Base-by-base conservation (phyloP, 2,113 vertebrate species). In the Bos indicus region DNA sequence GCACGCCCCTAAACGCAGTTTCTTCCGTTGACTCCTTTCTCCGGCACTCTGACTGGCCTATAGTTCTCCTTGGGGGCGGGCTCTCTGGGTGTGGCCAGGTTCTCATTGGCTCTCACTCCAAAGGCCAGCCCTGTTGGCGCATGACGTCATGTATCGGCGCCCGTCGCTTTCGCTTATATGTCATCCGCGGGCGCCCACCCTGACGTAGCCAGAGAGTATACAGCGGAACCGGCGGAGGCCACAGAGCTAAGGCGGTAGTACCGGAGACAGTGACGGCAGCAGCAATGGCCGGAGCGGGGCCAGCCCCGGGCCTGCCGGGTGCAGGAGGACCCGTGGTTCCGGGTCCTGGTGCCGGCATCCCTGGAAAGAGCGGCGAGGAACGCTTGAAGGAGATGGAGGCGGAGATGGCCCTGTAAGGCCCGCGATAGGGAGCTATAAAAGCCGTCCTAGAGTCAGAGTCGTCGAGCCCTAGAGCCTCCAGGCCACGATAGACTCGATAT, bases 301-400 rank as follows among this genome's bases (percentile, higher is more conserved):
- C 78, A 15, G 93, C 92, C 77, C 97, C 94, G 92, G 97, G 95
- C 67, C 98, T 96, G 94, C 97, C 90, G 86, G 98, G 95, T 51
- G 96, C 96, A 4, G 98, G 97, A 64, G 98, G 85, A 23, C 96
- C 97, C 30, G 93, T 97, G 67, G 88, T 98, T 33, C 96, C 97
- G 28, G 95, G 97, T 62, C 98, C 98, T 87, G 98, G 99, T 21
- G 48, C 94, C 81, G 95, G 97, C 89, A 91, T 98, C 59, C 98
- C 98, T 88, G 98, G 99, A 30, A 99, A 99, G 82, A 99, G 99
- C 26, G 99, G 99, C 82, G 99, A 99, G 96, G 99, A 99, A 87
- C 99, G 99, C 77, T 94, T 99, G 97, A 99, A 99, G 94, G 99
- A 99, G 98, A 99, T 99, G 99, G 99, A 99, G 98, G 99, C 99